These are phyloP conservation scores for Pocota personata DNA, from an alignment of 2,888 invertebrate genomes.

Conservation along the genomic window DNA sequence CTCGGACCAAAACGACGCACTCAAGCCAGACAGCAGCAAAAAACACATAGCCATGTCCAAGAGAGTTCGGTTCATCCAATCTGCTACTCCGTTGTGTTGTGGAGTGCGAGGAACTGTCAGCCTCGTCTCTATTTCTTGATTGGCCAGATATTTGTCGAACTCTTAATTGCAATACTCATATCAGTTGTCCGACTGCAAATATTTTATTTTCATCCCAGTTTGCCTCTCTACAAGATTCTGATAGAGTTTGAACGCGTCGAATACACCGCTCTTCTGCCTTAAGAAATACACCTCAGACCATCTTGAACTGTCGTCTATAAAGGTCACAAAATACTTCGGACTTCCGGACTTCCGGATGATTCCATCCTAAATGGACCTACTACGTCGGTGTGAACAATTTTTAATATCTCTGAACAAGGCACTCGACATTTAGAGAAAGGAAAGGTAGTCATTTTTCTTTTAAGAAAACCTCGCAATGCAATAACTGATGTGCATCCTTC, in stretches of 20 bases:
- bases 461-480: slow-evolving; percentile 26
- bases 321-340: slow-evolving; percentile 60
- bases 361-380: slow-evolving; percentile 41
- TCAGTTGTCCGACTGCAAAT: slow-evolving; percentile 76
- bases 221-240: slow-evolving; percentile 65
- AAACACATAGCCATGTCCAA: slow-evolving; percentile 67
- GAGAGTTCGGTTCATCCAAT: slow-evolving; percentile 74
- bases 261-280: slow-evolving; percentile 50
- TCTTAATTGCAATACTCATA: slow-evolving; percentile 74
- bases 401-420: slow-evolving; percentile 31
- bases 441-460: slow-evolving; percentile 44
- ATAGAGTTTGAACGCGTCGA: slow-evolving; percentile 74
- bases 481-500: slow-evolving; percentile 9
- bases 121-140: slow-evolving; percentile 75
- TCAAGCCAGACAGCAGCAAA: slow-evolving; percentile 63
- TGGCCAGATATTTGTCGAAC: slow-evolving; percentile 72
- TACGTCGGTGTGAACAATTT: slow-evolving; percentile 54
- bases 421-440: slow-evolving; percentile 22
- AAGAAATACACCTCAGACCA: slow-evolving; percentile 56
- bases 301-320: slow-evolving; percentile 42
- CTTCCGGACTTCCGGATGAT: slow-evolving; percentile 24
- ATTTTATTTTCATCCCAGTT: slow-evolving; percentile 70
- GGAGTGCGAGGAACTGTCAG: slow-evolving; percentile 74
- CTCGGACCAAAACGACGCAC: slow-evolving; percentile 75
- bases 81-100: slow-evolving; percentile 76